Evolutionary conservation across 2,797 vertebrate genomes (phyloP).

Genomic region (Miichthys miiuy): DNA sequence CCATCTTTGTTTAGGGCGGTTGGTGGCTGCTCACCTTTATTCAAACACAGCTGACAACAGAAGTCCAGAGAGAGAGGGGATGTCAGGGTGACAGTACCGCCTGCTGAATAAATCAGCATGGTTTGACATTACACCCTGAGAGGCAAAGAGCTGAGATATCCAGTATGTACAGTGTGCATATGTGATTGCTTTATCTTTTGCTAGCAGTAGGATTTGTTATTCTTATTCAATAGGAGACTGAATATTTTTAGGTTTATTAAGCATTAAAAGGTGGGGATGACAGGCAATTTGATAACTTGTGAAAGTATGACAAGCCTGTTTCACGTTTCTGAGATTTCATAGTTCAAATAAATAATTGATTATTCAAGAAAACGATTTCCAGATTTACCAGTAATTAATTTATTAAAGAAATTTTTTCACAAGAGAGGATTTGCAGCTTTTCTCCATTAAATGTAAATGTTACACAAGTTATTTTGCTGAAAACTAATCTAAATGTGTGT

Average conservation of each 20-base stretch:
- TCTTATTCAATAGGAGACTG: neutral
- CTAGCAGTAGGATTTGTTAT: neutral
- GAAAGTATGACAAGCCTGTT: no score
- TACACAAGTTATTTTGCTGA: neutral
- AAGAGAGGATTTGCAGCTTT: no score
- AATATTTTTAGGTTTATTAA: neutral
- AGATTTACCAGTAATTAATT: neutral
- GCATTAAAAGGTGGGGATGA: neutral
- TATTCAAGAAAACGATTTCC: neutral
- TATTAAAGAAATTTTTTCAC: no score
- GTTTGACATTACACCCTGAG: slow-evolving; percentile 64
- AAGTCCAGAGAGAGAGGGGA: slow-evolving; percentile 26
- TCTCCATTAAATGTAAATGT: neutral
- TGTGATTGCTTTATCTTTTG: neutral
- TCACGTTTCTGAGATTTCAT: neutral
- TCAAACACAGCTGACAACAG: slow-evolving; percentile 35
- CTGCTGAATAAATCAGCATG: slow-evolving; percentile 73
- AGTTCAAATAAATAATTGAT: neutral
- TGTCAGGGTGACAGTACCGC: slow-evolving; percentile 32
- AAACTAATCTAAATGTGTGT: slow-evolving; percentile 7
- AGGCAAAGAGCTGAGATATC: slow-evolving; percentile 23
- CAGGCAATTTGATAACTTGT: neutral
- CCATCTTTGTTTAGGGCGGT: slow-evolving; percentile 17
- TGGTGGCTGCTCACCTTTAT: slow-evolving; percentile 18
- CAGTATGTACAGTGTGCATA: slow-evolving; percentile 5